Base-by-base conservation (phyloP, 2,888 invertebrate genomes). In the Pollenia griseotomentosa region DNA sequence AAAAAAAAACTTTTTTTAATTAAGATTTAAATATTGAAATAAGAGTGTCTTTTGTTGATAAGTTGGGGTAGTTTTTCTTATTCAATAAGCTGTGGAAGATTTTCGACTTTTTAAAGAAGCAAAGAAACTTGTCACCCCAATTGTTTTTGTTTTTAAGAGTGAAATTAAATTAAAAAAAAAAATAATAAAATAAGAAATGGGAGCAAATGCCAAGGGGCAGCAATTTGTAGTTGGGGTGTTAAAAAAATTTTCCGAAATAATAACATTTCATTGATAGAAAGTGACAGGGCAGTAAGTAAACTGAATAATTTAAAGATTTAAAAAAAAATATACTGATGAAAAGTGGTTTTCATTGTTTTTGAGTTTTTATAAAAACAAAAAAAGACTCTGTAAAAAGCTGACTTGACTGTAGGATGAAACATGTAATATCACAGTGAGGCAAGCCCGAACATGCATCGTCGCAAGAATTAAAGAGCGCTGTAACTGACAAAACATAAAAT, bases 1-100 rank as follows among this genome's bases (percentile, higher is more conserved):
- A 48, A 48, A 48, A 48, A 48, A 44, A 65, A 44, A 46, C 46
- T 65, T 65, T 65, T 59, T 65, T 65, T 19, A 65, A 65, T 65
- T 65, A 65, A 46, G 46, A 46, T 65, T 65, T 65, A 9, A 46
- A 12, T 40, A 59, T 59, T 59, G 59, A 59, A 59, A 59, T 12
- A 59, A 7, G n/a, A 59, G 23, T 23, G 11, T 33, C 14, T 59
- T 59, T 59, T 14, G 16, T 4, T 42, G 19, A 51, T 40, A 33
- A n/a, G 42, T 63, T 63, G 11, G 42, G 42, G 63, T 42, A 63
- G 42, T 10, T 42, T 42, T 63, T 23, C n/a, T 63, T 63, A n/a
- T n/a, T 7, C 3, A 9, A n/a, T n/a, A 16, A n/a, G 10, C 42
- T 4, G 16, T 42, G 0, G 5, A 42, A 63, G n/a, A 61, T 42